Base-by-base conservation (phyloP, 2,888 invertebrate species). In the Megastigmus dorsalis region DNA sequence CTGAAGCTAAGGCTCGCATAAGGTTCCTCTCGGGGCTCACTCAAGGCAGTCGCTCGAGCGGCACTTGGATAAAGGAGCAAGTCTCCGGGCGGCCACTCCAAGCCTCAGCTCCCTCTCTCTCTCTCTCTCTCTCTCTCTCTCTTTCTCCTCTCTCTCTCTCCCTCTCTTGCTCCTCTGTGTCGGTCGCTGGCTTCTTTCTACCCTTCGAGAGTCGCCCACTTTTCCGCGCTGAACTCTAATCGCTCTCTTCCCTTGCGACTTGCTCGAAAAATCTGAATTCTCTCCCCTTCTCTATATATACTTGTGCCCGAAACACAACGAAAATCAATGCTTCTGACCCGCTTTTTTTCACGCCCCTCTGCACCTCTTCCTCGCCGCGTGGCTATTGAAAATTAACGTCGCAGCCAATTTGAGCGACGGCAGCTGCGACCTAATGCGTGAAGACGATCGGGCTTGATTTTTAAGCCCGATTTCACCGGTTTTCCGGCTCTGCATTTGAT, bases 41-140 rank as follows among this genome's bases (percentile, higher is more conserved):
- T n/a, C n/a, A n/a, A n/a, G n/a, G n/a, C n/a, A n/a, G n/a, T n/a
- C 50, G 57, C 59, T 69, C 75, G 76, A 82, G 80, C 74, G 69
- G 50, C 74, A 78, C 77, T 80, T 63, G 59, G 78, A 80, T 82
- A 80, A 80, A 81, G 78, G 74, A 77, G 68, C 65, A 75, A 74
- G 71, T 71, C 71, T 77, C 41, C 26, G 62, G 59, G 63, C 55
- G 50, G 52, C 55, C 69, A 60, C 41, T n/a, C 55, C 33, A 45
- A 33, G n/a, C 28, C 52, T 57, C 26, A 26, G 23, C 26, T 3
- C 41, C 33, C 60, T n/a, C 26, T 10, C 23, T 9, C 50, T 36
- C 41, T 15, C 23, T 6, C 30, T 36, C 36, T 38, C 57, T 62
- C 69, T 65, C 41, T n/a, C 55, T 43, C 55, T 45, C n/a, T 41